Evolutionary conservation across 2,888 invertebrate genomes (phyloP).

Genomic region (Drosophila neotestacea): DNA sequence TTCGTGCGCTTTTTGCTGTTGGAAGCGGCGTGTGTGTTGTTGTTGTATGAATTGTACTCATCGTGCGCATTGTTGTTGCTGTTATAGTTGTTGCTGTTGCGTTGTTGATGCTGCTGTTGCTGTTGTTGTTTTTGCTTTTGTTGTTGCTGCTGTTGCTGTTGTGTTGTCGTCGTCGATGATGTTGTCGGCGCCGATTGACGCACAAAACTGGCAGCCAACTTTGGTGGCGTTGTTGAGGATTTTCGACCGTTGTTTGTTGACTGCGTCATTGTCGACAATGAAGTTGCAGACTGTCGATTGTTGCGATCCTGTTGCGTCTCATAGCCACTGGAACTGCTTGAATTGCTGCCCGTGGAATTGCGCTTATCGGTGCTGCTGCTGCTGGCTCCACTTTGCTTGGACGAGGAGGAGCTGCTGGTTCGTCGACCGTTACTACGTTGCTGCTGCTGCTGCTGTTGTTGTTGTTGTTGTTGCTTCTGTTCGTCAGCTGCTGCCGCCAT

Average conservation of each 20-base stretch:
- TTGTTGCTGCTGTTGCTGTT: conserved; percentile 47
- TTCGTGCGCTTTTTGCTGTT: conserved; percentile 71
- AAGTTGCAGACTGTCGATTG: conserved; percentile 28
- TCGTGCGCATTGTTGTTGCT: conserved; percentile 58
- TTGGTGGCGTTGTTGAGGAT: conserved; percentile 71
- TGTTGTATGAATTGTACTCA: conserved; percentile 67
- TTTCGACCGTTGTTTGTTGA: conserved; percentile 47
- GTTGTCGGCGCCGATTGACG: conserved; percentile 43
- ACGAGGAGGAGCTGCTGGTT: conserved; percentile 52
- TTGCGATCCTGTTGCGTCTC: conserved; percentile 65
- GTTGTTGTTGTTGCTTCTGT: conserved; percentile 47
- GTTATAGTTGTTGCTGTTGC: conserved; percentile 27
- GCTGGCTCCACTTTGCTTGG: conserved; percentile 38
- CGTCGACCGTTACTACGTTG: conserved; percentile 47
- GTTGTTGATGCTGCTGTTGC: conserved; percentile 38
- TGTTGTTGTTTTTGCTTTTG: conserved; percentile 33
- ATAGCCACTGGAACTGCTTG: conserved; percentile 67
- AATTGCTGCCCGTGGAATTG: conserved; percentile 71
- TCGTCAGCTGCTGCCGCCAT: conserved; percentile 56
- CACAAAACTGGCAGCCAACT: conserved; percentile 64
- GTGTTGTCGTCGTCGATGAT: conserved; percentile 35
- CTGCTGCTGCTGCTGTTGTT: conserved; percentile 29
- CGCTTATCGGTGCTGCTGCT: conserved; percentile 67
- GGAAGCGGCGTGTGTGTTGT: conserved; percentile 66
- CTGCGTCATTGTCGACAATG: conserved; percentile 20